Evolutionary conservation across 2,797 vertebrate species (phyloP).

Genomic region (Tokudaia tokunoshimensis): DNA sequence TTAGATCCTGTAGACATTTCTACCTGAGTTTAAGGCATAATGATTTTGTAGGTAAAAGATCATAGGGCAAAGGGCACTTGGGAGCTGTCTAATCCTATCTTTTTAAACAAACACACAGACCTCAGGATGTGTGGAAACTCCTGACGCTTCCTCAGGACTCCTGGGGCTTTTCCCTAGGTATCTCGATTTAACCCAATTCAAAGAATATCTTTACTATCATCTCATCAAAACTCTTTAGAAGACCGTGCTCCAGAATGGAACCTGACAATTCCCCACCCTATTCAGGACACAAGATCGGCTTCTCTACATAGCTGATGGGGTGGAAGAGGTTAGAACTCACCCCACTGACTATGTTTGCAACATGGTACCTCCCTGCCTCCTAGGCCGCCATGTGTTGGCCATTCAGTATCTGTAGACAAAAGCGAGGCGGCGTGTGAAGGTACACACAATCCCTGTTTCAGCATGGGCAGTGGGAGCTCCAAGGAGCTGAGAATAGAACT

Average conservation of each 20-base stretch:
- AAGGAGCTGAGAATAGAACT: neutral
- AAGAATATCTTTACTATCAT: slow-evolving; percentile 59
- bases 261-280: neutral
- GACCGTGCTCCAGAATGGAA: neutral
- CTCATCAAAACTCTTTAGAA: slow-evolving; percentile 49
- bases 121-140: neutral
- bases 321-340: neutral
- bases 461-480: neutral
- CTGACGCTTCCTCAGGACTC: neutral
- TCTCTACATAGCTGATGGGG: neutral
- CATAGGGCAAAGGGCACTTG: neutral
- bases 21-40: neutral
- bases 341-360: neutral
- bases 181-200: slow-evolving; percentile 50
- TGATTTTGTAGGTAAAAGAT: neutral
- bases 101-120: neutral
- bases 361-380: neutral
- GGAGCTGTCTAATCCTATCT: neutral
- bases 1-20: neutral
- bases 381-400: neutral
- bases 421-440: neutral
- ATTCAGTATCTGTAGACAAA: neutral
- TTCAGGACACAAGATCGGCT: slow-evolving; percentile 6
- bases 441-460: neutral
- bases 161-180: neutral